phyloP scores from a whole-genome alignment of 2,888 invertebrate species.

The Himalopsyche kuldschensis region DNA sequence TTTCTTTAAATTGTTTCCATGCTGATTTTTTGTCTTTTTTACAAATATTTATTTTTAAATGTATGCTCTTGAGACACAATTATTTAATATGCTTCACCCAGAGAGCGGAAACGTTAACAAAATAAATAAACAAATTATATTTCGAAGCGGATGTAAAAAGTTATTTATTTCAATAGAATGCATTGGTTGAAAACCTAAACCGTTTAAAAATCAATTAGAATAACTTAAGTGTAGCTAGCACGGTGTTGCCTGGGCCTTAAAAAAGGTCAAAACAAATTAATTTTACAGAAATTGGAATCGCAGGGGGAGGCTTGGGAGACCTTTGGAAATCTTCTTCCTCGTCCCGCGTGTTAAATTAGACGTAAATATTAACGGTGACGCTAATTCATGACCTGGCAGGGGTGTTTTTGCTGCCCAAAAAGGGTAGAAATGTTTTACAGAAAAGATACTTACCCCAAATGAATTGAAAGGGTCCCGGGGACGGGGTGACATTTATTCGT shows the following conservation, averaged over 20 bases:
- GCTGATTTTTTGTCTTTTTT: no score
- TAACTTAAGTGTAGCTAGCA: background rate
- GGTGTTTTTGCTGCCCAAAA: background rate
- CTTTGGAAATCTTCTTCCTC: background rate
- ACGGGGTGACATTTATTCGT: background rate
- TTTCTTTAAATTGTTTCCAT: no score
- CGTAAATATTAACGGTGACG: conserved; percentile 34
- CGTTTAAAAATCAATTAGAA: conserved; percentile 1
- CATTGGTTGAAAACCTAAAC: background rate
- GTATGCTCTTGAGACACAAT: no score
- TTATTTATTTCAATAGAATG: background rate
- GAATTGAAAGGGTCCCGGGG: background rate
- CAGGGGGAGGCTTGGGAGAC: background rate
- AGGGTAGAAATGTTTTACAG: conserved; percentile 1
- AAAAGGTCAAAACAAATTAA: background rate
- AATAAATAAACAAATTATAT: no score
- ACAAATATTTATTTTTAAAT: no score
- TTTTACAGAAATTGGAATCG: conserved; percentile 2
- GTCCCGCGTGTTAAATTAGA: conserved; percentile 32
- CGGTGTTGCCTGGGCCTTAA: background rate
- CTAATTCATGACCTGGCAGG: conserved; percentile 1
- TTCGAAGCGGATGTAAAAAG: no score
- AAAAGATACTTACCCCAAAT: background rate
- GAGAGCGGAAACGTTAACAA: no score
- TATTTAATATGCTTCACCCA: no score